phyloP scores from a whole-genome alignment of 2,797 vertebrate species.

The Enteromius radiatus region DNA sequence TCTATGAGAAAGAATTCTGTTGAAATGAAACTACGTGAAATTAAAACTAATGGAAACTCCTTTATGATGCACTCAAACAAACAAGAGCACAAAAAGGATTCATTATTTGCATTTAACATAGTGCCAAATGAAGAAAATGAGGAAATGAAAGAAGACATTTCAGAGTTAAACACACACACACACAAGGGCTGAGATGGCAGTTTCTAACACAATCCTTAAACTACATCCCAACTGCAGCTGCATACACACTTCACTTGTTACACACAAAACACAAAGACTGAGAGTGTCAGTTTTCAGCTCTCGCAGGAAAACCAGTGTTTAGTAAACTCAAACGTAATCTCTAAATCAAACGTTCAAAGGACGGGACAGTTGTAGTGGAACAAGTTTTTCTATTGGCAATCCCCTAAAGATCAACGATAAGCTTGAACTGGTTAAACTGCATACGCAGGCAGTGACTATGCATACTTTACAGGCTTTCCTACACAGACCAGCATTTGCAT shows the following conservation, averaged over 20 bases:
- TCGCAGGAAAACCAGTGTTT: background rate
- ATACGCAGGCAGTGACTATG: background rate
- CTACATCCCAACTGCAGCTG: background rate
- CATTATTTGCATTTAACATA: background rate
- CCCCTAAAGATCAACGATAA: background rate
- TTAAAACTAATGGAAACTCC: background rate
- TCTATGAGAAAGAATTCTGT: background rate
- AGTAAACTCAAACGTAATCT: background rate
- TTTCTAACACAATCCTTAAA: background rate
- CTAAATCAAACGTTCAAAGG: background rate
- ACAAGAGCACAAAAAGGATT: background rate
- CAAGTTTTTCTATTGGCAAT: constrained; percentile 9
- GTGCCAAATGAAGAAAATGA: background rate
- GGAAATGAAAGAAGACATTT: constrained; percentile 13
- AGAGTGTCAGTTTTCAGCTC: constrained; percentile 8
- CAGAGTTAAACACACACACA: background rate
- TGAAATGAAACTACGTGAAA: constrained; percentile 1
- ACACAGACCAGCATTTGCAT: background rate
- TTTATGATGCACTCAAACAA: background rate
- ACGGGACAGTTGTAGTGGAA: background rate
- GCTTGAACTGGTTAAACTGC: constrained; percentile 13
- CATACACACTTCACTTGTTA: background rate
- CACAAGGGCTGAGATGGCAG: no score
- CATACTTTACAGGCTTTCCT: background rate
- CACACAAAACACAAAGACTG: background rate